Evolutionary conservation across 1,140 invertebrate genomes (phyloP), one percentile per base, ranked within the genome.

Genomic region (Drosophila prosaltans): DNA sequence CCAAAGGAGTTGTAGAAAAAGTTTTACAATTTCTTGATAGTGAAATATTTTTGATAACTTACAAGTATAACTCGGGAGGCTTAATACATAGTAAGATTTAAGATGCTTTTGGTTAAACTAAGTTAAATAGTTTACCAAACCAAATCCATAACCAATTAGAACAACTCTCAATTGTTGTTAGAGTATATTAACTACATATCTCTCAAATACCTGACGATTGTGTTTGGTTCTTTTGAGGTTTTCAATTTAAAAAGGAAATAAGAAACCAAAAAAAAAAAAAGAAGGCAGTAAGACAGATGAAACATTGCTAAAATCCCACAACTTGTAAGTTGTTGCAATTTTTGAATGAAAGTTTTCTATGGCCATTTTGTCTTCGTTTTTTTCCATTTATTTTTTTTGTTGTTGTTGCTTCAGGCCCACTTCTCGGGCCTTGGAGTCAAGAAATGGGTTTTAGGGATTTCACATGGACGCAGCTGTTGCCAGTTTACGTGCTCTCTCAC

Each of bases 391-490:
- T 24, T 55, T 65, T 24, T 55, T 43, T 16, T 39, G 48, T 26
- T 60, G 30, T 58, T 16, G 60, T 16, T 72, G 51, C 10, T 21
- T 40, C 16, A 39, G 36, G n/a, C 57, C 57, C 57, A 39, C 16
- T 63, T 41, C 40, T 43, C 41, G 16, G 40, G 41, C 45, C 58
- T 59, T 60, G 69, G 76, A 76, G 74, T 69, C 74, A 69, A 73
- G 72, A 66, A 43, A 40, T 63, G 54, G 71, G 54, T 64, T 65
- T 65, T 69, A 39, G 58, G 57, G 45, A 83, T 70, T 72, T 74
- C 45, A 51, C 21, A 80, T 73, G 78, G 67, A 40, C 69, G 41
- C 83, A 86, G 80, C 72, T 88, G 83, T 77, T 76, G 66, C 61
- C 68, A 59, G 73, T 57, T 67, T 83, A 82, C 80, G 80, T 82